Evolutionary conservation across 2,888 invertebrate species (phyloP), one percentile per base, ranked within the genome.

Genomic region (Nudaria mundana): DNA sequence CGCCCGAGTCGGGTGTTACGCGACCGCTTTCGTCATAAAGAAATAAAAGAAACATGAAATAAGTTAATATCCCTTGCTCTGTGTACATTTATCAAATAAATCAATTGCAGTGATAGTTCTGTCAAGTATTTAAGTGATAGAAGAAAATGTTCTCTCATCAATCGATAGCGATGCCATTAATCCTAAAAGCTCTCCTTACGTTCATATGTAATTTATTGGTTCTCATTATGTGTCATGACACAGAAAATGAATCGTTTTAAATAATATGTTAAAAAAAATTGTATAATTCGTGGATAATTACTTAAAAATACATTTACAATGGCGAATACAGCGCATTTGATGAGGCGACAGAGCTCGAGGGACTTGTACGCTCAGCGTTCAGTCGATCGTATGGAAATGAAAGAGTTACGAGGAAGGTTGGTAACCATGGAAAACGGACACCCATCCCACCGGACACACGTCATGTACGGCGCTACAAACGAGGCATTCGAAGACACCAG

Each of bases 281-380:
- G 69, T 4, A 31, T 14, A 30, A 30, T 8, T 43, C 52, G 39
- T 50, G 53, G 56, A 63, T 61, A 44, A 33, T 45, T 28, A 40
- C 14, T 26, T 32, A 26, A 37, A 42, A 40, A 38, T 45, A 57
- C 59, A 40, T 53, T 54, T 44, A 85, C 80, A 66, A 96, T 97
- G 97, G 96, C 97, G 69, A 97, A 97, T 80, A 95, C 96, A 60
- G 96, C 96, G 40, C 97, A 97, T 83, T 90, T 97, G 72, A 93
- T 96, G 71, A 92, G 97, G 58, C 91, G 97, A 40, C 97, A 97
- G 82, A 96, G 96, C 79, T 96, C 96, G 42, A 91, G 96, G 56
- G 96, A 97, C 69, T 90, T 96, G 30, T 93, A 94, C 69, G 92
- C 92, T 8, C 95, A 96, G 78, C 92, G 94, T 51, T 96, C 95